Evolutionary conservation across 2,797 vertebrate species (phyloP), one percentile per base, ranked within the genome.

Genomic region (Aulostomus chinensis): DNA sequence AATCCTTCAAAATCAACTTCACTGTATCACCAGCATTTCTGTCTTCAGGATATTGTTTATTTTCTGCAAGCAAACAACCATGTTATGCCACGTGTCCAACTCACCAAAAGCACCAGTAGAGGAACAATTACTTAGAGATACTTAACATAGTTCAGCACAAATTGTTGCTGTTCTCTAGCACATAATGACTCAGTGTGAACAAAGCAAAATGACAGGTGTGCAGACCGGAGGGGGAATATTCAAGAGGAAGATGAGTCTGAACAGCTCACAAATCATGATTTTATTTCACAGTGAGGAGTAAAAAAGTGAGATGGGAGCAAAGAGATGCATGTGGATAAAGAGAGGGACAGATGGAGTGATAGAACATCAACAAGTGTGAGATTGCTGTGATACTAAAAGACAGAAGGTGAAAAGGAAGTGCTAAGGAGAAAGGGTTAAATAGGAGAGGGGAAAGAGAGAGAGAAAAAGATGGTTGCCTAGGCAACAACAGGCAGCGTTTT

Each of bases 401-500:
- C 78, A 84, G 84, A 76, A 76, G 69, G 87, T 78, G 73, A 83
- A 61, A 78, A 56, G 61, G 57, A 77, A 83, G 77, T 56, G 67
- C 46, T 34, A 51, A 42, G 28, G 35, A 55, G 69, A 80, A 59
- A 74, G 77, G 67, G 73, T 79, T 76, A 73, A 76, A 53, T 39
- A 70, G 39, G 68, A 80, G 50, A 58, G 26, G 32, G 54, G 25
- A n/a, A n/a, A n/a, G n/a, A n/a, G 31, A 24, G 22, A 8, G 8
- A 6, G 50, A 72, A 61, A 58, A 66, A 78, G 51, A 76, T 46
- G 72, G 89, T 89, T 89, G 82, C 86, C 84, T 41, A n/a, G 75
- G 85, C 81, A 89, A 91, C 85, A 73, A 78, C 75, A 73, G 64
- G 76, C 68, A 69, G 68, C 75, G 2, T 83, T 83, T 54, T 58